Evolutionary conservation across 2,797 vertebrate species (phyloP).

Genomic region (Chiloscyllium punctatum): DNA sequence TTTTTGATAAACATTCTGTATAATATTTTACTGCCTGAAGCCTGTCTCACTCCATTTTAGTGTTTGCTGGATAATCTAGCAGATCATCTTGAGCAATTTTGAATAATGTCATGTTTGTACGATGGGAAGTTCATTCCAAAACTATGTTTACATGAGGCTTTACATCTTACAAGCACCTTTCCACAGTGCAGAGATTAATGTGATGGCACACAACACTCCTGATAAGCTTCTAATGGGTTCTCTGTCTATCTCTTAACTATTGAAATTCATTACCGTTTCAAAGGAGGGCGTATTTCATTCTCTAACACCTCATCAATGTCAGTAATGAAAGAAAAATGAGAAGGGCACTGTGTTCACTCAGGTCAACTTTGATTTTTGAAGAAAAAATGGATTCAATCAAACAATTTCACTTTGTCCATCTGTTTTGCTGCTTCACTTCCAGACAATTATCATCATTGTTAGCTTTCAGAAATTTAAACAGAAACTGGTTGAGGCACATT

Average conservation of each 20-base stretch:
- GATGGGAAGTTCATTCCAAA: conserved; percentile 22
- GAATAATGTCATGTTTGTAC: conserved; percentile 36
- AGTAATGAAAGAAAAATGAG: background rate
- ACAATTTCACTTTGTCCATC: background rate
- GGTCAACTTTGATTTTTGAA: background rate
- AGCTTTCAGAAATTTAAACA: background rate
- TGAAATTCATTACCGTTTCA: conserved; percentile 32
- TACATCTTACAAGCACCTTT: conserved; percentile 25
- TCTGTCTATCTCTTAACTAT: conserved; percentile 8
- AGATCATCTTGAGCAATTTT: conserved; percentile 30
- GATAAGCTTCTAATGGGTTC: conserved; percentile 34
- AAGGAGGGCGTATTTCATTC: conserved; percentile 27
- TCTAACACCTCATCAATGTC: conserved; percentile 19
- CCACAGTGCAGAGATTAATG: conserved; percentile 19
- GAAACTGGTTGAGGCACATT: background rate
- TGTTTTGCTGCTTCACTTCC: background rate
- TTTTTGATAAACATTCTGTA: conserved; percentile 26
- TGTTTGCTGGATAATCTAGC: background rate
- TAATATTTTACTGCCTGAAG: conserved; percentile 14
- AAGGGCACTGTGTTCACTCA: background rate
- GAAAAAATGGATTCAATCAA: background rate
- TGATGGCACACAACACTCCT: conserved; percentile 6
- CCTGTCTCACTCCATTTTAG: background rate
- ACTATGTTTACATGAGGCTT: conserved; percentile 34
- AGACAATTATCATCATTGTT: background rate